Base-by-base conservation (phyloP, 2,888 invertebrate genomes). In the Agonopterix heracliana region DNA sequence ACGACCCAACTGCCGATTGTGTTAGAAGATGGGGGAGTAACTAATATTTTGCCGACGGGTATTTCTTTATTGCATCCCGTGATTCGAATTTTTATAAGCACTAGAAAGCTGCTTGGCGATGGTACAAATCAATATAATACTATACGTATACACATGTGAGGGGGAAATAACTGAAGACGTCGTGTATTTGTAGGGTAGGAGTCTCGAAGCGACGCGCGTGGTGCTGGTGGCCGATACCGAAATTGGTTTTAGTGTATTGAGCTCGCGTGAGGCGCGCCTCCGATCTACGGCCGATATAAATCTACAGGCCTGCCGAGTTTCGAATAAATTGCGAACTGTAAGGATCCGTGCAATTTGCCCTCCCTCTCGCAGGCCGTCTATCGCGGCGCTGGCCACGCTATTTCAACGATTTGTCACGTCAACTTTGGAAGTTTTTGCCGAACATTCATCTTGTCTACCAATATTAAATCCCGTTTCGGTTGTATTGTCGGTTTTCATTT, bases 241-340 rank as follows among this genome's bases (percentile, higher is more conserved):
- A 81, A 81, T 82, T 82, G 79, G 71, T 81, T 82, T 70, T 68
- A 65, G 65, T 64, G 65, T 46, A 52, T 49, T 68, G 59, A 67
- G 71, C 57, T 81, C 73, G 81, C 79, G 82, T 81, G 80, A 74
- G 76, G 62, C 66, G 71, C 70, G 66, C 77, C 71, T 69, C 75
- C 78, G 74, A 79, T 81, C 76, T 73, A 70, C 63, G 67, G 64
- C 66, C 71, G 81, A 84, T 84, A 85, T 81, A 82, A 84, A 85
- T 82, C 81, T 83, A 76, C 77, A 71, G 73, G 73, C 71, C 69
- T 70, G 72, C 70, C 67, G 77, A 76, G 74, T 74, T 78, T 74
- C 68, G 71, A 80, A 82, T 84, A 82, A 81, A 84, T 83, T 79
- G 80, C 78, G 60, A 77, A 75, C 76, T 78, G 71, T 76, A 77